Evolutionary conservation across 2,797 vertebrate genomes (phyloP), one percentile per base, ranked within the genome.

Genomic region (Clarias platycephalus): DNA sequence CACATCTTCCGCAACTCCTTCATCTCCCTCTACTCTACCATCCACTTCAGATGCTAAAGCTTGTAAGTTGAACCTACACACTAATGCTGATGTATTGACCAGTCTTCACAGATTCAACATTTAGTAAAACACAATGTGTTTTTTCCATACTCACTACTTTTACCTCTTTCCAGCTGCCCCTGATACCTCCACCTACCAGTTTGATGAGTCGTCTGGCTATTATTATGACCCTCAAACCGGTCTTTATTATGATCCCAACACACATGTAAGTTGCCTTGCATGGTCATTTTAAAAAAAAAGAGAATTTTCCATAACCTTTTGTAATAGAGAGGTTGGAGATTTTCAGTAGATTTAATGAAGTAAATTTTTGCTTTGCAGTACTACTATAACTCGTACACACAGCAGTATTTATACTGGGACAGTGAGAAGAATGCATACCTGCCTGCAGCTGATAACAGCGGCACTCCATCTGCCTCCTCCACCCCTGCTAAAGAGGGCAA

Each of bases 331-430:
- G 4, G 18, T 5, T 15, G 7, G 26, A 49, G 26, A 28, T 10
- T 31, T 80, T 53, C 15, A 22, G 16, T 80, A 12, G 78, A 31
- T 53, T 28, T 28, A 67, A 67, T 67, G 4, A 31, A 31, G 8
- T 31, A 24, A 55, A 13, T 20, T 55, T 0, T 58, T 82, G 34
- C 55, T 2, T 82, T 90, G 68, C 91, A 99, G 98, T 99, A 99
- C 92, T 99, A 98, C 93, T 99, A 98, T 94, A 99, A 99, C 90
- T 95, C 97, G 80, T 95, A 97, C 92, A 98, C 97, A 2, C 98
- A 99, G 92, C 98, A 99, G 90, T 99, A 99, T 91, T 93, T 99
- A 60, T 99, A 99, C 92, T 99, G 98, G 98, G 98, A 99, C 90
- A 95, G 94, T 1, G 97, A 99, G 77, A 98, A 99, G 81, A 97